Percentiles rank a stretch among this genome's conserved stretches.
Conservation (phyloP, 2,113 vertebrate genomes). For the Garra rufa region DNA sequence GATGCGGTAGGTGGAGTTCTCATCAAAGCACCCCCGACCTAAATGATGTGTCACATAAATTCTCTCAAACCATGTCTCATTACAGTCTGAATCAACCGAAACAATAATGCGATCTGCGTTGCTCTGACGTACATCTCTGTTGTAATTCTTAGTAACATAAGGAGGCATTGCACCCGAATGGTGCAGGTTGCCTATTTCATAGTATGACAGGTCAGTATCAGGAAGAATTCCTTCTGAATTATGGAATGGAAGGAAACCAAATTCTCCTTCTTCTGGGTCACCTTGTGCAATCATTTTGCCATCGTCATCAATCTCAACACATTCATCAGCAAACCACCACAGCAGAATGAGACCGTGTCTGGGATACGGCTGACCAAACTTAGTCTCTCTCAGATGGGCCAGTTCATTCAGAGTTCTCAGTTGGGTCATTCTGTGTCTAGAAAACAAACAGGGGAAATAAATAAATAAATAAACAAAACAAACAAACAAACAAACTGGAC, state of each 20-base stretch:
- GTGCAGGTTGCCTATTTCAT: constrained; percentile 42
- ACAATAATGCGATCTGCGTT: constrained; percentile 47
- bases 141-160: background rate
- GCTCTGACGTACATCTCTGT: background rate
- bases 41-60: constrained; percentile 36
- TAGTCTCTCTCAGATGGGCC: background rate
- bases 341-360: constrained; percentile 57
- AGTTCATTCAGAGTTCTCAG: constrained; percentile 38
- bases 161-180: background rate
- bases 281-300: background rate
- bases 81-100: background rate
- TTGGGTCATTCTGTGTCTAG: background rate
- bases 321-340: constrained; percentile 53
- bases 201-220: background rate
- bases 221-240: constrained; percentile 31
- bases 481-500: too few species aligned
- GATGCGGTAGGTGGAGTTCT: background rate
- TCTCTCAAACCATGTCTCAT: background rate
- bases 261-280: background rate
- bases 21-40: background rate
- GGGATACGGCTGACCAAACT: constrained; percentile 46
- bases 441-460: background rate
- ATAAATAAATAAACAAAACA: background rate
- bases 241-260: constrained; percentile 52
- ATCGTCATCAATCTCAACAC: constrained; percentile 21